These are phyloP conservation scores for Moxostoma hubbsi DNA, from an alignment of 2,797 vertebrate species.

Conservation along the genomic window DNA sequence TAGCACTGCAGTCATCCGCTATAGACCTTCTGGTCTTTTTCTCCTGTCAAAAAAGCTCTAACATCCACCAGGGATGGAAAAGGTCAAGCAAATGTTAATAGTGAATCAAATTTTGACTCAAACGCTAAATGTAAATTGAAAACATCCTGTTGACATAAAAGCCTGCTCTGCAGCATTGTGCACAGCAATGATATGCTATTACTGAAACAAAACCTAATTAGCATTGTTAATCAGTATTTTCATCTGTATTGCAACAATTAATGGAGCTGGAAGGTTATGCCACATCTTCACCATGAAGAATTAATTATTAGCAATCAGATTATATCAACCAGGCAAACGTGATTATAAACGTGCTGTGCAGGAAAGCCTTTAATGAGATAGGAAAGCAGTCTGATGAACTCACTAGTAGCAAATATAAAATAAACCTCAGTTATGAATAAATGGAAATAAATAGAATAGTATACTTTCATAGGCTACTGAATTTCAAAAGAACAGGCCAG, in stretches of 20 bases:
- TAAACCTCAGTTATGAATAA: conserved; percentile 41
- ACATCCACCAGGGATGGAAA: conserved; percentile 54
- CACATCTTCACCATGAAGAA: conserved; percentile 66
- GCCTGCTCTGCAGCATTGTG: conserved; percentile 49
- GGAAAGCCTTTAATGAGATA: conserved; percentile 40
- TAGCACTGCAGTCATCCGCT: conserved; percentile 21
- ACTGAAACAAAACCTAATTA: conserved; percentile 72
- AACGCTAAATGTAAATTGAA: conserved; percentile 56
- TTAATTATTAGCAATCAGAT: conserved; percentile 74
- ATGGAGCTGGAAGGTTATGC: conserved; percentile 67
- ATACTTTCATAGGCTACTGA: neutral
- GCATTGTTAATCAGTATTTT: conserved; percentile 64
- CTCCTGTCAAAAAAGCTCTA: conserved; percentile 47
- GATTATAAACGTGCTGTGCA: conserved; percentile 45
- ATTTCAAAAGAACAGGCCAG: conserved; percentile 4
- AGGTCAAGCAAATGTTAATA: conserved; percentile 66
- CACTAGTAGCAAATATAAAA: conserved; percentile 47
- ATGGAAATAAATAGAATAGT: conserved; percentile 8
- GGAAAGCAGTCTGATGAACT: conserved; percentile 31
- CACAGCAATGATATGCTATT: conserved; percentile 68
- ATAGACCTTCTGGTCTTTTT: conserved; percentile 51
- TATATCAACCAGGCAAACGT: conserved; percentile 60
- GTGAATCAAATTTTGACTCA: conserved; percentile 63
- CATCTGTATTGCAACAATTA: conserved; percentile 74
- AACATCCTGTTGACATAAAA: conserved; percentile 43